phyloP scores from a whole-genome alignment of 2,888 invertebrate genomes.

The Dryocosmus kuriphilus region DNA sequence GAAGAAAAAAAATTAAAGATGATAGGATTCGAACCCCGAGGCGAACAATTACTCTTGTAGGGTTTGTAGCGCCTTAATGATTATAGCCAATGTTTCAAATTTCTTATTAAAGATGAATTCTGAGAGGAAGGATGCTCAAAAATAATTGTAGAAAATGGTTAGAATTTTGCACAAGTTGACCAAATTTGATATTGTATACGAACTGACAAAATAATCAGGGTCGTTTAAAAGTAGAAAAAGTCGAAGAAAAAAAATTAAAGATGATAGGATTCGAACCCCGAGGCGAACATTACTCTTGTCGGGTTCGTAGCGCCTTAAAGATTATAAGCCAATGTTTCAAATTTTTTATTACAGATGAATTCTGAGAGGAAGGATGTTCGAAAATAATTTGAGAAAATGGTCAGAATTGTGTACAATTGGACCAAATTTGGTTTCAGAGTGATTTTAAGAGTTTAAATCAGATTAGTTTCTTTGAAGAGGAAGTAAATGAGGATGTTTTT shows the following conservation, averaged over 20 bases:
- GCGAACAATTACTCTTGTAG: no score
- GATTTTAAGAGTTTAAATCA: background rate
- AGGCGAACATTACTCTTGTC: no score
- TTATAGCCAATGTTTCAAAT: background rate
- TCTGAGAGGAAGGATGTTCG: background rate
- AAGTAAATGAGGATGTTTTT: background rate
- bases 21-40: background rate
- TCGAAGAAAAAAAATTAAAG: background rate
- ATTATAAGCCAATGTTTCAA: background rate
- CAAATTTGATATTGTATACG: background rate
- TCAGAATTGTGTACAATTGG: background rate
- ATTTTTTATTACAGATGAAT: background rate
- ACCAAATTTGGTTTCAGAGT: background rate
- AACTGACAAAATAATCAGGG: background rate
- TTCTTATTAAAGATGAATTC: background rate
- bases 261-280: background rate
- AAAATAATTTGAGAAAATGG: background rate
- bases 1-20: background rate
- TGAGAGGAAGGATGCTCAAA: background rate
- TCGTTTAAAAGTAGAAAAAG: background rate
- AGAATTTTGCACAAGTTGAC: background rate
- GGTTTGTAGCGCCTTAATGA: background rate
- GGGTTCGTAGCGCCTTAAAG: background rate
- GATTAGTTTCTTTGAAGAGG: background rate
- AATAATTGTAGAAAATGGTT: background rate